Percentiles rank a stretch among this genome's conserved stretches.
These are phyloP conservation scores for Lindbergichthys nudifrons DNA, from an alignment of 2,797 vertebrate species.

Conservation along the genomic window DNA sequence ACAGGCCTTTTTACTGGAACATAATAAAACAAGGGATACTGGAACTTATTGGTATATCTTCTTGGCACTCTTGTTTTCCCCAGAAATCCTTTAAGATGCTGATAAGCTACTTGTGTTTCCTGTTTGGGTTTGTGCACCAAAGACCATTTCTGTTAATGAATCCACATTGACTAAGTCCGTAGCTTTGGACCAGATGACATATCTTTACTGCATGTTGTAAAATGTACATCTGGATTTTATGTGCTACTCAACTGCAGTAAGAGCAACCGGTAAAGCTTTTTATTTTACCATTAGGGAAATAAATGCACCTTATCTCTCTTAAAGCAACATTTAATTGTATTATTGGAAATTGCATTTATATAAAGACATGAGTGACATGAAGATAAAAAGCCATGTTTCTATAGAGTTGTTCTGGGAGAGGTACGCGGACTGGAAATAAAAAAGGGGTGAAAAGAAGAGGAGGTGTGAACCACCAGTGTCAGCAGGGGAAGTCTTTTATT, in stretches of 20 bases:
- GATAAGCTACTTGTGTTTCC: slow-evolving; percentile 5
- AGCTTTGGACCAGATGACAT: slow-evolving; percentile 5
- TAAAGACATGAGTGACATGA: background rate
- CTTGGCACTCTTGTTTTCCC: background rate
- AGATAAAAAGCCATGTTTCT: background rate
- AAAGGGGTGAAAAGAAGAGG: slow-evolving; percentile 14
- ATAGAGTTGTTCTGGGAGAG: slow-evolving; percentile 6
- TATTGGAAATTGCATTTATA: background rate
- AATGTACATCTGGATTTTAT: slow-evolving; percentile 33
- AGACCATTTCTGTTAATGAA: slow-evolving; percentile 3
- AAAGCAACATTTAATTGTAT: slow-evolving; percentile 12
- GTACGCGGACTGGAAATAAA: slow-evolving; percentile 11
- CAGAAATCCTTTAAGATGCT: slow-evolving; percentile 12
- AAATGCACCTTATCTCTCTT: slow-evolving; percentile 1
- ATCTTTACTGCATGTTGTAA: slow-evolving; percentile 21
- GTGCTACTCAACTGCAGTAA: slow-evolving; percentile 11
- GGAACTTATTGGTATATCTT: background rate
- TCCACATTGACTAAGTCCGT: background rate
- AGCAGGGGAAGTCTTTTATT: slow-evolving; percentile 72
- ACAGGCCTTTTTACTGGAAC: background rate
- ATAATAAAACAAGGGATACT: background rate
- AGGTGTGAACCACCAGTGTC: slow-evolving; percentile 31
- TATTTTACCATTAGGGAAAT: background rate
- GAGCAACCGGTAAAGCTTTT: background rate
- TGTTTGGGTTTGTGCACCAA: background rate